A percentile compares a stretch with the other conserved stretches of the same genome.
Evolutionary conservation across 2,888 invertebrate species (phyloP).

Genomic region (Biston stratarius): DNA sequence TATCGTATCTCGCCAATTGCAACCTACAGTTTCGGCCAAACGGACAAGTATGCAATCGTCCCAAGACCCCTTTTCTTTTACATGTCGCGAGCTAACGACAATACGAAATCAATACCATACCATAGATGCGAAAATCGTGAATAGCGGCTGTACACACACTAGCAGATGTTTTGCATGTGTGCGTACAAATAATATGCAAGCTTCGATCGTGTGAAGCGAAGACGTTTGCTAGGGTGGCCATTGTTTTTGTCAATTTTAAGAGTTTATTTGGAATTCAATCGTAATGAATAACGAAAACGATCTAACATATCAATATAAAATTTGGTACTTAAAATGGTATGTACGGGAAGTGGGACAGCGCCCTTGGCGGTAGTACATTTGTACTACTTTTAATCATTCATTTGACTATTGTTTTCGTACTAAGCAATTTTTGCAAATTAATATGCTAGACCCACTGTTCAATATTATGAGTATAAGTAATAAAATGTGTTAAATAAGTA

Average conservation of each 20-base stretch:
- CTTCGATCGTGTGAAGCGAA: slow-evolving; percentile 74
- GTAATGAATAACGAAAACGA: background rate
- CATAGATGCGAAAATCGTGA: slow-evolving; percentile 86
- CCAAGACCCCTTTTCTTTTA: slow-evolving; percentile 83
- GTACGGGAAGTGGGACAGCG: too few relatives aligned
- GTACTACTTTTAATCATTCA: too few relatives aligned
- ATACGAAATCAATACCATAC: slow-evolving; percentile 86
- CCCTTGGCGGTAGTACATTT: too few relatives aligned
- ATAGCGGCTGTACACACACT: slow-evolving; percentile 72
- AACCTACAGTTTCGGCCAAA: slow-evolving; percentile 1
- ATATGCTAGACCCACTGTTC: too few relatives aligned
- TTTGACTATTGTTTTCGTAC: too few relatives aligned
- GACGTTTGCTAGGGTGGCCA: slow-evolving; percentile 72
- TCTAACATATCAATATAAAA: too few relatives aligned
- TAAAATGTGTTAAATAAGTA: too few relatives aligned
- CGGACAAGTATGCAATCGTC: slow-evolving; percentile 61
- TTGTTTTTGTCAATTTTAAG: slow-evolving; percentile 39
- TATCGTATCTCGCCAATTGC: slow-evolving; percentile 2
- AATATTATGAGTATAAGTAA: too few relatives aligned
- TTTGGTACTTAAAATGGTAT: too few relatives aligned
- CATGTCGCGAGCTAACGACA: slow-evolving; percentile 85
- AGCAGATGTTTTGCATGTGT: slow-evolving; percentile 51
- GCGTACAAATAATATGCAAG: slow-evolving; percentile 82
- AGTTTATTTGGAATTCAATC: background rate
- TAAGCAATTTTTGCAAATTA: too few relatives aligned